A percentile compares a stretch with the other conserved stretches of the same genome.
Evolutionary conservation across 2,888 invertebrate species (phyloP).

Genomic region (Yponomeuta sedellus): DNA sequence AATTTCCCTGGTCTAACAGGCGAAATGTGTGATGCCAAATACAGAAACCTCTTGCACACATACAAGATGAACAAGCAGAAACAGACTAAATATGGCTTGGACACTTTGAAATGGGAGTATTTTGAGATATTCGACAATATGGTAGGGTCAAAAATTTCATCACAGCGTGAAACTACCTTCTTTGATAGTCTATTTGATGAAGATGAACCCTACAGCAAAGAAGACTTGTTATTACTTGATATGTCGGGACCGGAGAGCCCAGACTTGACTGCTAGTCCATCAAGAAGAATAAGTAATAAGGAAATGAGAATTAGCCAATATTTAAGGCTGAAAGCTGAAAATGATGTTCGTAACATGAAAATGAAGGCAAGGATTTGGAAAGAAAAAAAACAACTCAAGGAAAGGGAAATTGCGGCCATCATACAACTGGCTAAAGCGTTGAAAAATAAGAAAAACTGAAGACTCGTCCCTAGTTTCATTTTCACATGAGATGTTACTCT

Average conservation of each 20-base stretch:
- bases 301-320: constrained; percentile 10
- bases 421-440: constrained; percentile 11
- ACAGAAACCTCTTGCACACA: constrained; percentile 13
- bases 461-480: too few relatives aligned
- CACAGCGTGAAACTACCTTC: not conserved
- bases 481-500: too few relatives aligned
- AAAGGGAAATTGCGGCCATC: constrained; percentile 12
- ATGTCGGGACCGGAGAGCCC: not conserved
- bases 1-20: constrained; percentile 8
- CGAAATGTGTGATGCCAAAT: constrained; percentile 15
- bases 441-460: constrained; percentile 9
- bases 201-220: constrained; percentile 2
- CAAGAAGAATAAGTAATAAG: not conserved
- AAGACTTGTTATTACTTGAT: constrained; percentile 3
- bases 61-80: constrained; percentile 15
- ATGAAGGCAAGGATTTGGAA: constrained; percentile 14
- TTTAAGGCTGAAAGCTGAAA: constrained; percentile 10
- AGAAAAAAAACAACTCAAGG: constrained; percentile 14
- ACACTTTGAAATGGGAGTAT: constrained; percentile 15
- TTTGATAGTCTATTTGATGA: constrained; percentile 5
- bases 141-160: not conserved
- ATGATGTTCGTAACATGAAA: constrained; percentile 8
- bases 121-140: constrained; percentile 9
- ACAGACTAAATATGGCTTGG: constrained; percentile 5
- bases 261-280: too few relatives aligned